Percentiles rank a stretch among this genome's conserved stretches.
These are phyloP conservation scores for Spongilla lacustris DNA, from an alignment of 37 sponge, comb jelly and placozoan genomes.

Conservation along the genomic window DNA sequence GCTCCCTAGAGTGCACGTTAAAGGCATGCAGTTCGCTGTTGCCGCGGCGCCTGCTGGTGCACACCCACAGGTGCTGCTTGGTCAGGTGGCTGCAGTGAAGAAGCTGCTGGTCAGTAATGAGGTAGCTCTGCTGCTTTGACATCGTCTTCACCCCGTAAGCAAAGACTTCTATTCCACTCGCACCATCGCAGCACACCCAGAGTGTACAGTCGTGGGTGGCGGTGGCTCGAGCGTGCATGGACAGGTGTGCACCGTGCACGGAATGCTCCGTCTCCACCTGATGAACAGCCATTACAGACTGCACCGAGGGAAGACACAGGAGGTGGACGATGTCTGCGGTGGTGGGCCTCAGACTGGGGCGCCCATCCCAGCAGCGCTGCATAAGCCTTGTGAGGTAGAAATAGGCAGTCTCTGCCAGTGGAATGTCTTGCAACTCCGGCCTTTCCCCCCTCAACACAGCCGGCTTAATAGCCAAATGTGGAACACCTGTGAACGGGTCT, in stretches of 20 bases:
- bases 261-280: slow-evolving; percentile 38
- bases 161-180: slow-evolving; percentile 48
- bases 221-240: slow-evolving; percentile 8
- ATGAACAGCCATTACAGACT: slow-evolving; percentile 45
- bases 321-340: slow-evolving; percentile 19
- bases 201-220: slow-evolving; percentile 14
- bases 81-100: slow-evolving; percentile 44
- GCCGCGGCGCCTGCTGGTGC: slow-evolving; percentile 49
- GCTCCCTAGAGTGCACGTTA: slow-evolving; percentile 28
- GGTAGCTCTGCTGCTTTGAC: slow-evolving; percentile 22
- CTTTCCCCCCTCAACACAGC: slow-evolving; percentile 50
- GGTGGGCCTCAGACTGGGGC: slow-evolving; percentile 46
- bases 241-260: slow-evolving; percentile 10
- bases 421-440: slow-evolving; percentile 59
- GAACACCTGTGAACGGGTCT: slow-evolving; percentile 37
- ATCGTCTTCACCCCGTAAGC: slow-evolving; percentile 56
- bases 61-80: slow-evolving; percentile 65
- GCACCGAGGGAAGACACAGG: slow-evolving; percentile 26
- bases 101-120: slow-evolving; percentile 54
- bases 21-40: slow-evolving; percentile 58
- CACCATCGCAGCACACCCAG: slow-evolving; percentile 74
- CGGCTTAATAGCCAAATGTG: slow-evolving; percentile 21
- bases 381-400: slow-evolving; percentile 69
- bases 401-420: slow-evolving; percentile 33
- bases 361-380: slow-evolving; percentile 71